phyloP scores from a whole-genome alignment of 1,140 invertebrate species.

The Lethrus apterus region DNA sequence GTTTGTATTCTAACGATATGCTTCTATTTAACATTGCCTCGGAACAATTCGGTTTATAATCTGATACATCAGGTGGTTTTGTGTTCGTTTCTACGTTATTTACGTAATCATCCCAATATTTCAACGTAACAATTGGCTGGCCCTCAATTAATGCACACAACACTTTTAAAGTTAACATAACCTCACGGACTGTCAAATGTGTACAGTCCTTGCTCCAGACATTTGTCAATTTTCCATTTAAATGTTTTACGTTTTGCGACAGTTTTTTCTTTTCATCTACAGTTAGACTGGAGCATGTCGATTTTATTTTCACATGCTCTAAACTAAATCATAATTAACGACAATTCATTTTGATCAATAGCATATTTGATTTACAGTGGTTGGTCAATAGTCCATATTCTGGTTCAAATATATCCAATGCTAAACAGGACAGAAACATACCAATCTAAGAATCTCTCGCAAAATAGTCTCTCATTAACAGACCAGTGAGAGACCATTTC shows the following conservation, averaged over 20 bases:
- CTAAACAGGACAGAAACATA: neutral
- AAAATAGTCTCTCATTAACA: neutral
- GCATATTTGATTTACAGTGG: neutral
- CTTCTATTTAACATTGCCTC: slow-evolving; percentile 23
- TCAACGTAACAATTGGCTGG: slow-evolving; percentile 53
- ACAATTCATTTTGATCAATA: slow-evolving; percentile 36
- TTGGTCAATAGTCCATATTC: neutral
- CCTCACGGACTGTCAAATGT: slow-evolving; percentile 57
- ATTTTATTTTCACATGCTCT: slow-evolving; percentile 24
- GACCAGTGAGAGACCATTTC: neutral
- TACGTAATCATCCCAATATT: slow-evolving; percentile 52
- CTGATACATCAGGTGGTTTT: slow-evolving; percentile 19
- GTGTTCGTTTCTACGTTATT: slow-evolving; percentile 37
- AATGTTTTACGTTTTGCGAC: slow-evolving; percentile 33
- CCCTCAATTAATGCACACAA: slow-evolving; percentile 56
- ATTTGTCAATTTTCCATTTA: slow-evolving; percentile 42
- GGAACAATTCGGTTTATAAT: slow-evolving; percentile 22
- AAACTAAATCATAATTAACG: slow-evolving; percentile 17
- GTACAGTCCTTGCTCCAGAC: slow-evolving; percentile 48
- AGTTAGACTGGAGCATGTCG: slow-evolving; percentile 45
- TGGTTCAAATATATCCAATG: neutral
- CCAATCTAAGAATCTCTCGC: neutral
- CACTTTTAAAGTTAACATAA: slow-evolving; percentile 62
- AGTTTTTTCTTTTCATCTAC: slow-evolving; percentile 38
- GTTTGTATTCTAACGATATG: slow-evolving; percentile 17